A percentile compares a stretch with the other conserved stretches of the same genome.
Evolutionary conservation across 2,113 vertebrate species (phyloP).

Genomic region (Centropristis striata): DNA sequence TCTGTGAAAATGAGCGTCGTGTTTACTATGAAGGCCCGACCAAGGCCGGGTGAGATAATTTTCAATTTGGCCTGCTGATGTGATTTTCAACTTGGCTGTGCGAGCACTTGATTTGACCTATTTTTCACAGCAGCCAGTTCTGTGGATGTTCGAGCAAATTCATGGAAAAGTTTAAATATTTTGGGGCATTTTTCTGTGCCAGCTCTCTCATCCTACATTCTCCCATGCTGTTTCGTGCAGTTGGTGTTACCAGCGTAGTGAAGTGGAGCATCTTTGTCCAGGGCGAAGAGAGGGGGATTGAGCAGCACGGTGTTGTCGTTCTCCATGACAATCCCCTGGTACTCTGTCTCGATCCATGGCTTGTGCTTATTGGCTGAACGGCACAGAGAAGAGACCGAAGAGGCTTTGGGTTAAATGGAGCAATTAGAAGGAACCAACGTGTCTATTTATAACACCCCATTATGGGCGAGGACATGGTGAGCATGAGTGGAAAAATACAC

Average conservation of each 20-base stretch:
- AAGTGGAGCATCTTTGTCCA: slow-evolving; percentile 97
- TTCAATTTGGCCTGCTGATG: slow-evolving; percentile 30
- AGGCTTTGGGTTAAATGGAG: slow-evolving; percentile 74
- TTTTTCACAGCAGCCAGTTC: slow-evolving; percentile 30
- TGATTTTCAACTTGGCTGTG: slow-evolving; percentile 28
- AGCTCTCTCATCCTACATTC: background rate
- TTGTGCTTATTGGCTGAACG: slow-evolving; percentile 98
- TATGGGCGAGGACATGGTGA: slow-evolving; percentile 53
- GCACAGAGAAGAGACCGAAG: slow-evolving; percentile 62
- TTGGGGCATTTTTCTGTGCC: background rate
- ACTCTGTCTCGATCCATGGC: slow-evolving; percentile 98
- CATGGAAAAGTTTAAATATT: background rate
- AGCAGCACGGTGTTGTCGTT: slow-evolving; percentile 98
- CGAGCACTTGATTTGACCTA: slow-evolving; percentile 51
- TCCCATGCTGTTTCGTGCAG: background rate
- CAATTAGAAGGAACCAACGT: slow-evolving; percentile 74
- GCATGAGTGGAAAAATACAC: slow-evolving; percentile 45
- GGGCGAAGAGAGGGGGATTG: slow-evolving; percentile 95
- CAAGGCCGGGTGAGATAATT: slow-evolving; percentile 18
- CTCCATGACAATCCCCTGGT: slow-evolving; percentile 99
- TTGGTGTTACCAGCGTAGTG: slow-evolving; percentile 92
- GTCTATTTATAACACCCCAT: slow-evolving; percentile 70
- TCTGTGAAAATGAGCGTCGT: slow-evolving; percentile 1
- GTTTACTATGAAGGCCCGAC: slow-evolving; percentile 33
- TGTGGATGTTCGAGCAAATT: slow-evolving; percentile 17